Base-by-base conservation (phyloP, 2,888 invertebrate species). In the Iselma pallidipennis region DNA sequence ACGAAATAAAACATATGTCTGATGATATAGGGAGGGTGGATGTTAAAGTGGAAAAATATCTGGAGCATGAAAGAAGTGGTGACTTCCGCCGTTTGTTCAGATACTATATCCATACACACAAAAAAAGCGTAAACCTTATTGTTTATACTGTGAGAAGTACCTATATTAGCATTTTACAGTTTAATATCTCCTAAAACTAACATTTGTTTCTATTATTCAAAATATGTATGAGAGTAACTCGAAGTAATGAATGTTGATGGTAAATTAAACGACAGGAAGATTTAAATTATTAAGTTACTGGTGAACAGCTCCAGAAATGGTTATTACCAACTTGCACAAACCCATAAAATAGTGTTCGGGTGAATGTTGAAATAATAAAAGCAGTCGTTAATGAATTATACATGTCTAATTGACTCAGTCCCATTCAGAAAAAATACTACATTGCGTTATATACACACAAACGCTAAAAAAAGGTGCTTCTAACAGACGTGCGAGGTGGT, bases 1-100 rank as follows among this genome's bases (percentile, higher is more conserved):
- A 63, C 65, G 75, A 76, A 74, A 74, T 77, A 76, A 76, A 77
- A 75, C 75, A 76, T 75, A 72, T 75, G 77, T 75, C 73, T 72
- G 74, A 73, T 75, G 76, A 75, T 75, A 74, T 73, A 73, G 73
- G 73, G 70, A 68, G 70, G 70, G 72, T 70, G 65, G 69, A 61
- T 65, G 61, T 65, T 65, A 61, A 61, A 61, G 55, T 59, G 65
- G 65, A 61, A 61, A 61, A 65, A 50, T 59, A 65, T 61, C 58
- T 61, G 59, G 56, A 61, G 65, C 61, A 61, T 61, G 59, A 65
- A 65, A 65, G 50, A 59, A 65, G 65, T 65, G 61, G 65, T 57
- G 65, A 65, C 64, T 65, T 65, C 65, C 54, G 14, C 57, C 55
- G 52, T 45, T 56, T 54, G 59, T 57, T 63, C 61, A 58, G 61